Evolutionary conservation across 2,888 invertebrate genomes (phyloP), one percentile per base, ranked within the genome.

Genomic region (Watsonalla cultraria): DNA sequence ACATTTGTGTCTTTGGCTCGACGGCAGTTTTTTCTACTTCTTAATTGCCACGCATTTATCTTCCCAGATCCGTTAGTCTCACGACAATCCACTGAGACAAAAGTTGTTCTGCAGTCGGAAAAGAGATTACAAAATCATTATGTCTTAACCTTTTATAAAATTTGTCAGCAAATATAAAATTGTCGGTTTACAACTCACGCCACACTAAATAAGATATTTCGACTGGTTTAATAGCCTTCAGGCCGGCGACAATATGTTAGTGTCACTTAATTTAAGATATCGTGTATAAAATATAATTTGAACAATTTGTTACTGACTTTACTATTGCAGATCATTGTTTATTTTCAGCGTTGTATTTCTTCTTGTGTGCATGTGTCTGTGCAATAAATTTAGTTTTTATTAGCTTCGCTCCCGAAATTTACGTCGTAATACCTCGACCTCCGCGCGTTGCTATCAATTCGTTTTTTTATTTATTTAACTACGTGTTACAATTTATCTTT

Each of bases 11-110:
- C 70, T 68, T 63, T 63, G 58, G 60, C 56, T 56, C 57, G 64
- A 62, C 68, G 65, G 70, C 64, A 65, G 70, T 82, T 86, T 87
- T 86, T 86, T 82, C 79, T 74, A 69, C 62, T 64, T 66, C 74
- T 81, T 88, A 86, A 88, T 89, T 86, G 82, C 80, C 70, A 53
- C 72, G 70, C 80, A 85, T 86, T 83, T 82, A 70, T 74, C 72
- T 70, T 39, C 47, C 14, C 52, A 53, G 45, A 48, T 53, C 45
- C 49, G 49, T 51, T 46, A 46, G 39, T 55, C 51, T 33, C 52
- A 33, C 45, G 45, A 51, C 14, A 45, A 51, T 51, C 14, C 37
- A 47, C 24, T 47, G 13, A 47, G 33, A 47, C 47, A 52, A 39
- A 52, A 33, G n/a, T 47, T 42, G 33, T 13, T 33, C 24, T 42